Conservation (phyloP, 1,140 invertebrate genomes). For the Nasonia longicornis region DNA sequence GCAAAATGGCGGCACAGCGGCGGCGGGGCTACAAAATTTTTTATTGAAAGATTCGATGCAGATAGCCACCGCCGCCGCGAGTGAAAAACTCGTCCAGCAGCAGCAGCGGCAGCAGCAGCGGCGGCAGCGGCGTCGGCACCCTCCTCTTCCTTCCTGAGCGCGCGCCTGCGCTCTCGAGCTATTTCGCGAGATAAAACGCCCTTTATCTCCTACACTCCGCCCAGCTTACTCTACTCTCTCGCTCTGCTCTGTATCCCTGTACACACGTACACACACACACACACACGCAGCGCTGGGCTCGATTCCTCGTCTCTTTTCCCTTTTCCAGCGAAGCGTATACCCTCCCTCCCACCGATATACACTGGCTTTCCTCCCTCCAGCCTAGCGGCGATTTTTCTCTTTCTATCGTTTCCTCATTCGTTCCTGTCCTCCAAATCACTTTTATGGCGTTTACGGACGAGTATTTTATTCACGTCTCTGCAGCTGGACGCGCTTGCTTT, state of each 20-base stretch:
- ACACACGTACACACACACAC: background rate
- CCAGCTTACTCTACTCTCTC: slow-evolving; percentile 11
- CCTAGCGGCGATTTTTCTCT: slow-evolving; percentile 39
- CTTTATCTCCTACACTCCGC: slow-evolving; percentile 59
- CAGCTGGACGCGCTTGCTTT: slow-evolving; percentile 26
- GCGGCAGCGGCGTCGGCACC: slow-evolving; percentile 38
- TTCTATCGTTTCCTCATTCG: slow-evolving; percentile 46
- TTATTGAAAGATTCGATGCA: slow-evolving; percentile 70
- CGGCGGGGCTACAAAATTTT: slow-evolving; percentile 69
- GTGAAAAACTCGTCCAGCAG: slow-evolving; percentile 40
- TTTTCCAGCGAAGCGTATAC: slow-evolving; percentile 25
- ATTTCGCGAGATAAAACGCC: slow-evolving; percentile 67
- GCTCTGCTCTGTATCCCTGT: background rate
- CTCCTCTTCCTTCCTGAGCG: slow-evolving; percentile 32
- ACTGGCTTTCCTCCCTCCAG: slow-evolving; percentile 37
- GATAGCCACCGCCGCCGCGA: slow-evolving; percentile 55
- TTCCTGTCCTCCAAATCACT: slow-evolving; percentile 47
- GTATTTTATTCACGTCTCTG: slow-evolving; percentile 43
- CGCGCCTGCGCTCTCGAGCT: slow-evolving; percentile 51
- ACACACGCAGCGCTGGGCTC: background rate
- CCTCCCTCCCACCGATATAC: slow-evolving; percentile 39
- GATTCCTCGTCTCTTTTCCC: slow-evolving; percentile 31
- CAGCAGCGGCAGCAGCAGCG: slow-evolving; percentile 4
- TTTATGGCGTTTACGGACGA: slow-evolving; percentile 47
- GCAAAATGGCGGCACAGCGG: slow-evolving; percentile 68